Conservation (phyloP, 2,113 vertebrate species). For the Dasyprocta punctata region DNA sequence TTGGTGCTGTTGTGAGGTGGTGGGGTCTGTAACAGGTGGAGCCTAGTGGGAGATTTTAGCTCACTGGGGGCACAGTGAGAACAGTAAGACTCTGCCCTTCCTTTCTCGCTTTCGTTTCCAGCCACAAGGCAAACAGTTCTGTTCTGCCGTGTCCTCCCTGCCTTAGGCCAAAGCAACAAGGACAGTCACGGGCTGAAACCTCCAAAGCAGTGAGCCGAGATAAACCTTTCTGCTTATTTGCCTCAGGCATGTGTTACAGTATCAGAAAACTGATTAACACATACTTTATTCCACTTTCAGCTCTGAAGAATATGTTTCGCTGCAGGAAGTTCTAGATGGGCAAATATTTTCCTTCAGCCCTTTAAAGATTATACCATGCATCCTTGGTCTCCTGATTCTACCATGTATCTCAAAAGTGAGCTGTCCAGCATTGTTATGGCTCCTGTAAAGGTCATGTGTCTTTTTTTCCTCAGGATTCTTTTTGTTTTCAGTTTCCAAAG, state of each 20-base stretch:
- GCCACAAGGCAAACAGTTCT: background rate
- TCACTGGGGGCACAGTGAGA: background rate
- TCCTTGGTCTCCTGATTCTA: background rate
- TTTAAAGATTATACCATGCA: background rate
- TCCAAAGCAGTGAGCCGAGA: background rate
- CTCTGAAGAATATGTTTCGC: background rate
- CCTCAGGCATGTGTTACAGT: background rate
- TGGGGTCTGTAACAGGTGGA: background rate
- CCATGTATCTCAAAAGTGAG: background rate
- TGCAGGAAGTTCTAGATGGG: conserved; percentile 6
- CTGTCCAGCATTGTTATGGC: background rate
- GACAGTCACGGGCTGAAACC: background rate
- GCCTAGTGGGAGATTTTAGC: background rate
- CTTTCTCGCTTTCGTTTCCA: background rate
- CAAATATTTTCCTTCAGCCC: background rate
- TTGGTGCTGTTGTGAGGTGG: background rate
- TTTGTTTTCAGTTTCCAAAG: background rate
- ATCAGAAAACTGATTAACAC: background rate
- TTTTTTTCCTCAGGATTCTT: too few species aligned
- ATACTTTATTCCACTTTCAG: background rate
- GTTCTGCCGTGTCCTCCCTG: background rate
- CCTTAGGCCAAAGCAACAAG: background rate
- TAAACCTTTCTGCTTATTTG: background rate
- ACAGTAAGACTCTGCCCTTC: background rate
- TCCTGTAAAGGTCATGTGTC: background rate